These are phyloP conservation scores for Philereme transversata DNA, from an alignment of 2,888 invertebrate species.

Conservation along the genomic window DNA sequence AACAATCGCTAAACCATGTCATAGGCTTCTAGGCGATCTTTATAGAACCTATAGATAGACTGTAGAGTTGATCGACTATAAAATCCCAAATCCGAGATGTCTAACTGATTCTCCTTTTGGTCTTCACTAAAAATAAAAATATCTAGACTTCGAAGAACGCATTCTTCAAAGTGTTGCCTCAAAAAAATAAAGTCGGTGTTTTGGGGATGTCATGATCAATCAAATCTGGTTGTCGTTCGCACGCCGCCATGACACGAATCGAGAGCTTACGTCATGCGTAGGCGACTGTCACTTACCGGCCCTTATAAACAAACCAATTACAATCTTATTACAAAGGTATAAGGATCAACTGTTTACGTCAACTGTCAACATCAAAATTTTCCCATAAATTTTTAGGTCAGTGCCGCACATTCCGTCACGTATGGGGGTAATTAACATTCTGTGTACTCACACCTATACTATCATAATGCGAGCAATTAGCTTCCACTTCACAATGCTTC, in stretches of 20 bases:
- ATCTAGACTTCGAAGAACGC: conserved; percentile 26
- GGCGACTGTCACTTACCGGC: conserved; percentile 58
- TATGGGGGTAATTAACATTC: conserved; percentile 75
- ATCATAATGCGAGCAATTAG: conserved; percentile 48
- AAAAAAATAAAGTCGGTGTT: conserved; percentile 47
- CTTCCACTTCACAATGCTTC: conserved; percentile 19
- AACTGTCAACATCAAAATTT: conserved; percentile 53
- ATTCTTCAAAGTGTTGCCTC: conserved; percentile 36
- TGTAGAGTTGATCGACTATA: too few species aligned
- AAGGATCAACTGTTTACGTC: conserved; percentile 40
- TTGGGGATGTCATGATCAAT: conserved; percentile 57
- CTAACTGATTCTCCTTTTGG: too few species aligned
- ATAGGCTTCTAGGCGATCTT: too few species aligned
- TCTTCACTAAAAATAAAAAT: conserved; percentile 3
- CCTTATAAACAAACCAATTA: conserved; percentile 40
- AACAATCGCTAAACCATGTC: too few species aligned
- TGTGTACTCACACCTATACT: conserved; percentile 65
- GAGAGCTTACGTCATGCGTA: conserved; percentile 62
- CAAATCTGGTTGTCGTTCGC: conserved; percentile 47
- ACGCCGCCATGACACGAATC: conserved; percentile 40
- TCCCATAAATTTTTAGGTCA: conserved; percentile 77
- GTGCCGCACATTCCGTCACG: conserved; percentile 69
- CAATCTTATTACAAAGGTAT: conserved; percentile 43
- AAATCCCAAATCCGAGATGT: too few species aligned
- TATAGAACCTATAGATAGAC: too few species aligned